Percentiles rank a stretch among this genome's conserved stretches.
phyloP scores from a whole-genome alignment of 2,113 vertebrate species.

The Lagopus muta region DNA sequence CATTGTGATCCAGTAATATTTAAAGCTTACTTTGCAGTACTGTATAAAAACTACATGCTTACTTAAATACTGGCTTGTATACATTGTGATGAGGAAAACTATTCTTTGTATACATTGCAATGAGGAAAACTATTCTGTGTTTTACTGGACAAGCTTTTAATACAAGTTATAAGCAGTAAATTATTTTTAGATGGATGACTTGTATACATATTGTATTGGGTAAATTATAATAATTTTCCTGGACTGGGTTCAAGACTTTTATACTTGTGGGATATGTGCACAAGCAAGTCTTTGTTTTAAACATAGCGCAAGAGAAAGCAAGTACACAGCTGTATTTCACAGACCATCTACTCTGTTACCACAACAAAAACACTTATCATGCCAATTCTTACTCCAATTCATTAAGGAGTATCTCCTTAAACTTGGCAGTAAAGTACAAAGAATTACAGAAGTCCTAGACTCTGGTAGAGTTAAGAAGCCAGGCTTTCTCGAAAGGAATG shows the following conservation, averaged over 20 bases:
- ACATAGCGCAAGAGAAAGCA: constrained; percentile 17
- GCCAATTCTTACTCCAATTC: constrained; percentile 32
- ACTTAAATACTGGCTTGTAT: background rate
- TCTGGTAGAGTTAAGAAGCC: constrained; percentile 43
- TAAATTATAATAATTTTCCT: constrained; percentile 30
- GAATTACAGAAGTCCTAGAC: constrained; percentile 49
- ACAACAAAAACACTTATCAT: background rate
- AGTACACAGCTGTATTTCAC: background rate
- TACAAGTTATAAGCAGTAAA: background rate
- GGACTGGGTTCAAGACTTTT: background rate
- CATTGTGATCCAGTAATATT: background rate
- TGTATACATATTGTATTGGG: background rate
- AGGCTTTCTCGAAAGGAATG: constrained; percentile 48
- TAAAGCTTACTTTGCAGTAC: background rate
- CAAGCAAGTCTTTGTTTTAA: constrained; percentile 9
- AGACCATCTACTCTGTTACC: constrained; percentile 23
- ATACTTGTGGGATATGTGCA: background rate
- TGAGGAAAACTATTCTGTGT: background rate
- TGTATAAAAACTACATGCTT: background rate
- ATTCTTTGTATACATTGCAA: background rate
- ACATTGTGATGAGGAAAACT: background rate
- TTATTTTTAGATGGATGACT: background rate
- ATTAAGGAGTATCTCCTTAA: constrained; percentile 38
- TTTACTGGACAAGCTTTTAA: background rate
- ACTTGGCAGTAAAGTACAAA: constrained; percentile 25